Evolutionary conservation across 2,797 vertebrate genomes (phyloP), one percentile per base, ranked within the genome.

Genomic region (Phaenicophaeus curvirostris): DNA sequence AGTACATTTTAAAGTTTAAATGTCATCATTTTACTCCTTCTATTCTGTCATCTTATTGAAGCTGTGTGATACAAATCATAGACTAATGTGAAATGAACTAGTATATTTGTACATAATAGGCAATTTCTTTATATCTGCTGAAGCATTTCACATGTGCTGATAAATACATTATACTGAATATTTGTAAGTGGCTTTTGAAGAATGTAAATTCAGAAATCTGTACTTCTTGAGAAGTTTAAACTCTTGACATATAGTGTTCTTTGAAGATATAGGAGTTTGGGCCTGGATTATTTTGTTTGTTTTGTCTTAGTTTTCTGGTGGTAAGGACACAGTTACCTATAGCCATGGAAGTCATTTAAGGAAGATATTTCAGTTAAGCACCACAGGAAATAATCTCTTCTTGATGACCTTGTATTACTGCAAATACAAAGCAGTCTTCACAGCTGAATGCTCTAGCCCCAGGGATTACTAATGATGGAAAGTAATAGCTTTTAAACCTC

Each of bases 401-500:
- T 77, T 82, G 84, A 88, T 87, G 85, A 95, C 91, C 94, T 92
- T 95, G 74, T 87, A 87, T 73, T 90, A 85, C 44, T 67, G 67
- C 67, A 84, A 91, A 81, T 73, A 82, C 84, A 92, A 89, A 90
- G 80, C 74, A 87, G 33, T 51, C 86, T 95, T 95, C 94, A 95
- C 88, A 94, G 90, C 53, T 94, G 95, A 95, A 67, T 91, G 72
- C 85, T 85, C 46, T 44, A 92, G 85, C 94, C 92, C 86, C 4
- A 3, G 90, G 89, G 91, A 95, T 79, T 93, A 63, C 87, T 95
- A 94, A 94, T 94, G 85, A 91, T 82, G 82, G 74, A 90, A 95
- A 82, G 78, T 91, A 92, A 96, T 82, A 95, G 85, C 89, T 95
- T 93, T 88, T 84, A 95, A 91, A 92, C 63, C 84, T 63, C 76